Base-by-base conservation (phyloP, 2,888 invertebrate genomes). In the Mellilla xanthometata region DNA sequence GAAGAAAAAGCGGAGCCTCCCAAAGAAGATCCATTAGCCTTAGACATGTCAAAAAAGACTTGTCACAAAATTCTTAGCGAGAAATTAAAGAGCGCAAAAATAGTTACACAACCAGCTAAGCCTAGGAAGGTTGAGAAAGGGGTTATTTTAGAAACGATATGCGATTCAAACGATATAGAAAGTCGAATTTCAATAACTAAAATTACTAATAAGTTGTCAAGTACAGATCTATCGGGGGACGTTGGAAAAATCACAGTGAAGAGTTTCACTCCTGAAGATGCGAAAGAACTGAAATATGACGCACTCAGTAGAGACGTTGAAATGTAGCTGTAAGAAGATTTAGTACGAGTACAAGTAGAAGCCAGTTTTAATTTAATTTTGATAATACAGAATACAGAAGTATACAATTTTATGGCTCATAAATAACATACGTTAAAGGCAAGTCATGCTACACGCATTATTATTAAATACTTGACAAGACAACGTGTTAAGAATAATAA, bases 121-220 rank as follows among this genome's bases (percentile, higher is more conserved):
- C 80, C 82, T 8, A 74, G 79, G 10, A 82, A 84, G 58, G 81
- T 81, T 0, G 87, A 87, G 27, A 85, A 85, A 39, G 78, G 80
- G 1, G 78, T 82, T 0, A 53, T 82, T n/a, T 54, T 86, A 64
- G 85, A 84, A 60, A 67, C 73, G 2, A 76, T 82, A 53, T 81
- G 81, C 50, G 87, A 85, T 53, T 72, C 77, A 5, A 86, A 81
- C 49, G 90, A 90, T 47, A 80, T 90, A 50, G 90, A 90, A 55
- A 88, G 81, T 70, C 80, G 85, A 47, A 90, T 90, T 64, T 86
- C 90, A n/a, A 89, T 90, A 49, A 89, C 88, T 2, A 90, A 90
- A 65, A 90, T 90, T 44, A 88, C 87, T 2, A 90, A 90, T 62
- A 89, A 87, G 49, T 48, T 88, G 26, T 86, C 85, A 0, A 81